Conservation (phyloP, 2,888 invertebrate genomes). For the Eupithecia dodoneata region DNA sequence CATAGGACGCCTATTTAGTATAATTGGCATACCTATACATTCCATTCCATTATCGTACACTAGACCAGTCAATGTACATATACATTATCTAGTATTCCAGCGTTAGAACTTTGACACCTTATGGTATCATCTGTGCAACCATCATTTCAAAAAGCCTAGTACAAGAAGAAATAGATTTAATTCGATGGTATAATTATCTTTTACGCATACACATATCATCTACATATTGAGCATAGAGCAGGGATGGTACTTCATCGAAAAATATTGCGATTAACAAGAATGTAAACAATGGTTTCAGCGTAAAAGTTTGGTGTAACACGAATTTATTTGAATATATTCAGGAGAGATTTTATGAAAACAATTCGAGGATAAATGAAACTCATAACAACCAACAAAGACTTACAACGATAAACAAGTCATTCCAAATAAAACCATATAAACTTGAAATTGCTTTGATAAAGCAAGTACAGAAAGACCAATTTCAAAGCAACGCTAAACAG, state of each 20-base stretch:
- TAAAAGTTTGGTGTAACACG: conserved; percentile 39
- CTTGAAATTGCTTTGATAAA: conserved; percentile 10
- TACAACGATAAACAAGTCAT: conserved; percentile 4
- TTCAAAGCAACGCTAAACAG: conserved; percentile 13
- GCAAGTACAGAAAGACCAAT: not conserved
- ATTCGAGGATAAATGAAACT: not conserved
- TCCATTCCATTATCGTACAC: not conserved
- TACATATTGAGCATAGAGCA: not conserved
- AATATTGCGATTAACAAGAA: conserved; percentile 38
- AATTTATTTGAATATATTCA: conserved; percentile 37
- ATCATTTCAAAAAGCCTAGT: not conserved
- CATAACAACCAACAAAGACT: conserved; percentile 1
- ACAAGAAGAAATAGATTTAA: not conserved
- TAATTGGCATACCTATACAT: not conserved
- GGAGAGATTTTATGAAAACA: conserved; percentile 36
- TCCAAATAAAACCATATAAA: conserved; percentile 8
- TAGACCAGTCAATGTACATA: too few species aligned
- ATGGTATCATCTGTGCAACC: not conserved
- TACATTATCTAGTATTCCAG: not conserved
- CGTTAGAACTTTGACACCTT: not conserved
- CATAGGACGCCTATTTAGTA: not conserved
- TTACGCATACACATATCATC: too few species aligned
- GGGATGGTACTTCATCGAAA: conserved; percentile 20
- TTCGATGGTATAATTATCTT: not conserved
- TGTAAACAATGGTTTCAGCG: conserved; percentile 43